Conservation (phyloP, 92 coral and sea anemone genomes). For the Umimayanthus chanpuru region DNA sequence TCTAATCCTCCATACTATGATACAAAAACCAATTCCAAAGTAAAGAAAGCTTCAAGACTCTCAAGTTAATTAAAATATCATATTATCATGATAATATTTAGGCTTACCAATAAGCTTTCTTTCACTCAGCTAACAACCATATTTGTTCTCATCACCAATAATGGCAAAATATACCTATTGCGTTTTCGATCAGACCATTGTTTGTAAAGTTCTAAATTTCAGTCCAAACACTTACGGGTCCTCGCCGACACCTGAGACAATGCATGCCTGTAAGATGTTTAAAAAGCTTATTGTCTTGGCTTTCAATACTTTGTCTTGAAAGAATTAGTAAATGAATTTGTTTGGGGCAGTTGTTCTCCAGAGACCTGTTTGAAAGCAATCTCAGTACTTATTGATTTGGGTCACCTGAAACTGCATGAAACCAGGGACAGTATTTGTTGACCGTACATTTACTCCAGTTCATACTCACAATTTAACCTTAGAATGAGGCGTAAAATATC, state of each 20-base stretch:
- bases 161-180: too few relatives aligned
- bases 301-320: background rate
- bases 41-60: background rate
- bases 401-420: background rate
- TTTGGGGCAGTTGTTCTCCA: background rate
- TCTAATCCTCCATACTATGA: background rate
- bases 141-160: too few relatives aligned
- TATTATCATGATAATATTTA: too few relatives aligned
- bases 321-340: background rate
- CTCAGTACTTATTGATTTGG: background rate
- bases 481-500: background rate
- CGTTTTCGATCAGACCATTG: too few relatives aligned
- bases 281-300: background rate
- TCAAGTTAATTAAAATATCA: background rate
- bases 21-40: background rate
- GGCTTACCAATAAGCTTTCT: too few relatives aligned
- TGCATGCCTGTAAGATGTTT: background rate
- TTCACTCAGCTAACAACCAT: too few relatives aligned
- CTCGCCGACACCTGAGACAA: background rate
- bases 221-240: background rate
- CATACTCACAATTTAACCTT: background rate
- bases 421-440: constrained; percentile 21
- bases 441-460: background rate
- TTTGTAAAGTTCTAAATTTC: background rate
- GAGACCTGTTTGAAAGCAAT: constrained; percentile 1